Evolutionary conservation across 2,888 invertebrate species (phyloP).

Genomic region (Apotomis betuletana): DNA sequence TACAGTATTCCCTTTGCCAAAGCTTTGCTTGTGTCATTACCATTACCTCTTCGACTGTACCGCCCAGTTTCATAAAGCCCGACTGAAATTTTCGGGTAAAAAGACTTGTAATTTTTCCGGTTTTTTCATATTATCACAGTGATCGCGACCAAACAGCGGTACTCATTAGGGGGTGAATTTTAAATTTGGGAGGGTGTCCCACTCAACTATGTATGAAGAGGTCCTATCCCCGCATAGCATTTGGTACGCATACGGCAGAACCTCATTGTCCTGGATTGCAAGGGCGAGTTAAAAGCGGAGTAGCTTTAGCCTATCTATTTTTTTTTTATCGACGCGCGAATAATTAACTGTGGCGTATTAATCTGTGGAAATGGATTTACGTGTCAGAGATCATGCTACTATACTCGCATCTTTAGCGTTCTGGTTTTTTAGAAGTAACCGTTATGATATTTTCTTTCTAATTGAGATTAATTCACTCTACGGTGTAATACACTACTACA

Average conservation of each 20-base stretch:
- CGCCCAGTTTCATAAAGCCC: neutral
- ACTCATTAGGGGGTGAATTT: constrained; percentile 78
- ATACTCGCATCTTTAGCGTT: no score
- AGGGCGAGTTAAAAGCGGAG: constrained; percentile 29
- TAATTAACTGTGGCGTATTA: neutral
- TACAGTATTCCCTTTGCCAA: no score
- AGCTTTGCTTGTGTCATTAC: no score
- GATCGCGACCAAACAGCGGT: constrained; percentile 66
- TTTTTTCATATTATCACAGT: constrained; percentile 55
- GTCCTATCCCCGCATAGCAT: constrained; percentile 63
- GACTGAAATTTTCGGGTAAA: neutral
- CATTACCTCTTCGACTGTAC: neutral
- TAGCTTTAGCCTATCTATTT: neutral
- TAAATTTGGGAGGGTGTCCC: constrained; percentile 71
- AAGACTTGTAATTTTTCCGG: constrained; percentile 15
- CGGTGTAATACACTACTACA: no score
- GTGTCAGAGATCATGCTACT: neutral
- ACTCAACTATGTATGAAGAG: constrained; percentile 80
- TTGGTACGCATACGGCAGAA: constrained; percentile 72
- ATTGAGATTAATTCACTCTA: no score
- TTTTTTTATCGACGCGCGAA: neutral
- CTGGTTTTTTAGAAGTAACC: no score
- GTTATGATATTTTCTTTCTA: no score
- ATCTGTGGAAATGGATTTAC: neutral
- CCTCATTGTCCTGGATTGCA: constrained; percentile 60